Evolutionary conservation across 2,113 vertebrate genomes (phyloP), one percentile per base, ranked within the genome.

Genomic region (Syngnathus scovelli): DNA sequence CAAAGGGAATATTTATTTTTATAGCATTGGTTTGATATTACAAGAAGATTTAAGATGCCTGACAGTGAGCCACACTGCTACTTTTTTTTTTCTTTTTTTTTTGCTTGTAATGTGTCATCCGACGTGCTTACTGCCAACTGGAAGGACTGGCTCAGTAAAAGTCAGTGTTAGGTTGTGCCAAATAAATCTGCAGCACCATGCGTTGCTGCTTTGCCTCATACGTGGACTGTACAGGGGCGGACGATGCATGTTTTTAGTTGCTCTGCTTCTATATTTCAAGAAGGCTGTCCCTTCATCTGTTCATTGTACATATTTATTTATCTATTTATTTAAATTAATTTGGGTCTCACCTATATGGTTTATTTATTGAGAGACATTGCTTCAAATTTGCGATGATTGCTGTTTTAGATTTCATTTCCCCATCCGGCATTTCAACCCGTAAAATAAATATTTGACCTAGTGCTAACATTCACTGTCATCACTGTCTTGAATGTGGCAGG

Each of bases 231-330:
- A 49, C 27, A 12, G 61, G 10, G 48, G 71, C 61, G 56, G 70
- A 75, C 71, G 70, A 27, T 56, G 81, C 81, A 78, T 88, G 82
- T 74, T 76, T 74, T 74, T 38, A 64, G 65, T 68, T 64, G 71
- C 64, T 77, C 74, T 82, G 78, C 16, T 1, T 77, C 63, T 67
- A 43, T 62, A 36, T 79, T 74, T 67, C 19, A 21, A 39, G 10
- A 55, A 52, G 64, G 48, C 61, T 63, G 58, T 73, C 80, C 27
- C 69, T 69, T 68, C 70, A 76, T 77, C 37, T 75, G 54, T 74
- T 79, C 59, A 66, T 70, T 87, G 85, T 86, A 84, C 64, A 86
- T 79, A 86, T 85, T 84, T 83, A 76, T 75, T 36, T 81, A 79
- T 79, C 85, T 81, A 81, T 79, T 87, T 81, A 81, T 76, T 78